phyloP scores from a whole-genome alignment of 2,888 invertebrate species.

The Macrosoma leucophasiata region DNA sequence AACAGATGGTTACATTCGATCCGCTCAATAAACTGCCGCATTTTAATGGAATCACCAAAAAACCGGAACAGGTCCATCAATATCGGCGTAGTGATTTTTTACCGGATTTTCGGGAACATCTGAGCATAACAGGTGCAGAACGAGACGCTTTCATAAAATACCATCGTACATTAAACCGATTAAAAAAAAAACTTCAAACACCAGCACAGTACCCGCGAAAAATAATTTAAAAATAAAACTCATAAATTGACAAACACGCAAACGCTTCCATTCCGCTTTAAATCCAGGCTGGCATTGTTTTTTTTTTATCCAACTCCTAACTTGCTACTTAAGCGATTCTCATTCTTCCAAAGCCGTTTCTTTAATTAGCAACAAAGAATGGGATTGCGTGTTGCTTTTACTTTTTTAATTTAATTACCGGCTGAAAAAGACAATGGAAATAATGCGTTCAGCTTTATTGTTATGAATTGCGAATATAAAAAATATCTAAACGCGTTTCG shows the following conservation, averaged over 20 bases:
- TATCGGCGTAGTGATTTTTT: slow-evolving; percentile 46
- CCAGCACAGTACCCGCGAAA: neutral
- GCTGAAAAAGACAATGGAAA: slow-evolving; percentile 57
- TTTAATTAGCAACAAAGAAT: slow-evolving; percentile 72
- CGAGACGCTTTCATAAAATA: too few relatives aligned
- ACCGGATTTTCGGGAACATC: slow-evolving; percentile 42
- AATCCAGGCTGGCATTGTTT: slow-evolving; percentile 20
- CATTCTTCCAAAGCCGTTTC: slow-evolving; percentile 61
- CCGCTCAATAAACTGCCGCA: slow-evolving; percentile 34
- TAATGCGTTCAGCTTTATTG: slow-evolving; percentile 60
- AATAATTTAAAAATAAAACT: neutral
- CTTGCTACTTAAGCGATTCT: slow-evolving; percentile 70
- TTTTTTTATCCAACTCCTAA: slow-evolving; percentile 58
- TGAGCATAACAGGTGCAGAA: slow-evolving; percentile 45
- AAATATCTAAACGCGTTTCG: slow-evolving; percentile 3
- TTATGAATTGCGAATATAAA: slow-evolving; percentile 53
- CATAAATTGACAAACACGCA: neutral
- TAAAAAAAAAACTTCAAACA: slow-evolving; percentile 4
- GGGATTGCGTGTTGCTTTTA: slow-evolving; percentile 67
- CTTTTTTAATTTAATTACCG: slow-evolving; percentile 70
- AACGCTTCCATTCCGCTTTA: slow-evolving; percentile 2
- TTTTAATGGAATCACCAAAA: slow-evolving; percentile 36
- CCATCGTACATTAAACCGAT: slow-evolving; percentile 12
- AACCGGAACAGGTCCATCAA: slow-evolving; percentile 49
- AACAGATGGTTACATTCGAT: slow-evolving; percentile 38